Base-by-base conservation (phyloP, 2,888 invertebrate genomes). In the Tetranychus truncatus region DNA sequence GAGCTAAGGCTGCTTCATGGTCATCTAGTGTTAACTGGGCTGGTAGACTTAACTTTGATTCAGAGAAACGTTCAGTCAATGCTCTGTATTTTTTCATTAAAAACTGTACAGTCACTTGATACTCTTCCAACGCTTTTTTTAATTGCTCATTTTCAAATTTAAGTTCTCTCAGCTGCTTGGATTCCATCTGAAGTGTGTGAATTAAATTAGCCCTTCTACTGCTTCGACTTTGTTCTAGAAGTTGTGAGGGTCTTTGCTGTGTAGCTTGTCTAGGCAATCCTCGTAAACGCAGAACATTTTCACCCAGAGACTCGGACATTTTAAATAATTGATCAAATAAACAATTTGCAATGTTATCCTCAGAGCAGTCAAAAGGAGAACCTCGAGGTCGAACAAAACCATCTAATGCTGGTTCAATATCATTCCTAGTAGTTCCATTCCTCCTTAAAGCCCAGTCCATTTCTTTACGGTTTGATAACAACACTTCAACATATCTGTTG, bases 281-380 rank as follows among this genome's bases (percentile, higher is more conserved):
- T 24, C 24, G 24, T 24, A 24, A 24, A 24, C 24, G 24, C 24
- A 24, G 24, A 24, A 24, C 24, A 24, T 24, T 24, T 1, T 24
- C 24, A 24, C 24, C 24, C 24, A 24, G 24, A 1, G 24, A 24
- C 24, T 24, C 24, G 24, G 24, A 24, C 24, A 24, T 24, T 24
- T 24, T 24, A 24, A 24, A 24, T 24, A 24, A 24, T 2, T 24
- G 24, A 24, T 24, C 24, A 24, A 24, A 24, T 2, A 24, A 24
- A 24, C 24, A 24, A 24, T 24, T 24, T 24, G 24, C 24, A 78
- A 97, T 91, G 84, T 95, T 95, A 82, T 95, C 93, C 82, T 93
- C 94, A 0, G 92, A 92, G 82, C 94, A 94, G 75, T 92, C 92
- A 84, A 92, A 97, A 6, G 96, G 97, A 79, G 97, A 85, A 74